Evolutionary conservation across 2,113 vertebrate species (phyloP), one percentile per base, ranked within the genome.

Genomic region (Rafetus swinhoei): DNA sequence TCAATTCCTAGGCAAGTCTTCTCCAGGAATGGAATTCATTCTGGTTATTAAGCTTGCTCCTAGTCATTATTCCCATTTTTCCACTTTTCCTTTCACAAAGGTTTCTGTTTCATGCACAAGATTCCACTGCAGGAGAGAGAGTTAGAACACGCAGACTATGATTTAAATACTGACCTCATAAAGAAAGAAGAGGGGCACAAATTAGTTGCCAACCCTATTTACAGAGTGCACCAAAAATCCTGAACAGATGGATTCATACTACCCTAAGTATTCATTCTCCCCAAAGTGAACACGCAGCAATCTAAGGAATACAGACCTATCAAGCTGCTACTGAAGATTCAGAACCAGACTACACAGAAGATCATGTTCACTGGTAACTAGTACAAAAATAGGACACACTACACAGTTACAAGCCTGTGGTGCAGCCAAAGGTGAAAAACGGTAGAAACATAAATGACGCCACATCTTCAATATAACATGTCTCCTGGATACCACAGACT

Each of bases 161-260:
- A 82, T 94, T 57, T 52, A 91, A 84, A 94, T 90, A 72, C 85
- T 2, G 2, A 65, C 57, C 88, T 62, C 50, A 94, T 84, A 90
- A 95, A 79, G 77, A 91, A 35, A 62, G 39, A 84, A 92, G 60
- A 95, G 81, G 69, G 86, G 86, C 94, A 80, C 92, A 90, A 92
- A 94, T 83, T 82, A 95, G 39, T 76, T 93, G 93, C 69, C 89
- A 94, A 77, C 91, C 81, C 84, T 93, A 93, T 93, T 93, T 93
- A 88, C 8, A 1, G 82, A 94, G 35, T n/a, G 54, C 79, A 96
- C 54, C 54, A 72, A 65, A 88, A 94, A 54, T 80, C 76, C 56
- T 77, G 82, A 92, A 84, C 24, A 90, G 88, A 87, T 96, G 82
- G 85, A 87, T 80, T 94, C 90, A 80, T 87, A 80, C 81, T 94